Conservation (phyloP, 1,140 invertebrate genomes). For the Tetraneura akinire region DNA sequence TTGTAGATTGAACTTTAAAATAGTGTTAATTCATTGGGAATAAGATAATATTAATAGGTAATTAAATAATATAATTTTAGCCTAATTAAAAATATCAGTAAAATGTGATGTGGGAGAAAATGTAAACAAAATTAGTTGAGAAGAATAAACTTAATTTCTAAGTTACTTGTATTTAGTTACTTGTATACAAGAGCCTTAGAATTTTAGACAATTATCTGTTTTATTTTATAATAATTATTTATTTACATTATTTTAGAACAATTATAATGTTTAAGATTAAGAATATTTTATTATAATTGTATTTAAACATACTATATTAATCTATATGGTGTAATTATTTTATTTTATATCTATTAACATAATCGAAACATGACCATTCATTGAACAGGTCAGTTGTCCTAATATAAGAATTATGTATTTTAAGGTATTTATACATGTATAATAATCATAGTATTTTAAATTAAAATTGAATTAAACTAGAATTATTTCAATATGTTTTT, state of each 20-base stretch:
- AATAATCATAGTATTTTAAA: too few relatives aligned
- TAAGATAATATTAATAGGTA: too few relatives aligned
- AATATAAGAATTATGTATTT: too few relatives aligned
- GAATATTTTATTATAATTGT: neutral
- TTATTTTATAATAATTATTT: neutral
- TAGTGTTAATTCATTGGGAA: neutral
- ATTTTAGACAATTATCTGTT: neutral
- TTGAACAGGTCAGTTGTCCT: too few relatives aligned
- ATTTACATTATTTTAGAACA: slow-evolving; percentile 1
- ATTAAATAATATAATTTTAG: neutral
- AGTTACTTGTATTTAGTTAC: slow-evolving; percentile 16
- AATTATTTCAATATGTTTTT: too few relatives aligned
- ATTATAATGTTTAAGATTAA: neutral
- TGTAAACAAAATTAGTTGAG: neutral
- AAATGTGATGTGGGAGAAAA: too few relatives aligned
- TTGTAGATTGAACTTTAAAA: neutral
- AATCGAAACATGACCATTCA: too few relatives aligned
- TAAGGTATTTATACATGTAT: too few relatives aligned
- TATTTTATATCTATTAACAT: too few relatives aligned
- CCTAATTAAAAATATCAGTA: neutral
- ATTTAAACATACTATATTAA: neutral
- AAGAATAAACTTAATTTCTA: slow-evolving; percentile 16
- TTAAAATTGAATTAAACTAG: too few relatives aligned
- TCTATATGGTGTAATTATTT: neutral
- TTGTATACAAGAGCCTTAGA: neutral